Evolutionary conservation across 2,113 vertebrate genomes (phyloP).

Genomic region (Centropus unirufus): DNA sequence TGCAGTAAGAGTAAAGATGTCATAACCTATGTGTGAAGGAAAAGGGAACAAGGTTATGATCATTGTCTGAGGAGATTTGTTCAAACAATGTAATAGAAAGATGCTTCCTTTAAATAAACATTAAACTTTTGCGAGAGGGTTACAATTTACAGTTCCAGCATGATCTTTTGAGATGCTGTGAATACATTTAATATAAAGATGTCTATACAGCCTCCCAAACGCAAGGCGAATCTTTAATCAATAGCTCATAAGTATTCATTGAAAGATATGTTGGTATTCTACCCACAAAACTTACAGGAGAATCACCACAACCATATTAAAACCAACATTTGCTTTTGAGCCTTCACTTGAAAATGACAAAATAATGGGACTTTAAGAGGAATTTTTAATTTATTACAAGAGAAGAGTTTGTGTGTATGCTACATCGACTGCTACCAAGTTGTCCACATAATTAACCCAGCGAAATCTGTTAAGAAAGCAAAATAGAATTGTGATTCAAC

Average conservation of each 20-base stretch:
- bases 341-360: conserved; percentile 6
- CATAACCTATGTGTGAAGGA: not conserved
- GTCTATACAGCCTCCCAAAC: conserved; percentile 61
- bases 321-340: conserved; percentile 39
- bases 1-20: conserved; percentile 32
- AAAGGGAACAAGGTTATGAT: conserved; percentile 21
- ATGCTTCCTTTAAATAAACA: conserved; percentile 54
- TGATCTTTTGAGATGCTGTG: conserved; percentile 63
- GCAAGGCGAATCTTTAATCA: conserved; percentile 53
- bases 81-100: conserved; percentile 54
- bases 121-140: conserved; percentile 53
- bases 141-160: conserved; percentile 35
- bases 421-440: not conserved
- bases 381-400: not conserved
- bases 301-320: conserved; percentile 2
- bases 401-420: not conserved
- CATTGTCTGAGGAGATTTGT: conserved; percentile 60
- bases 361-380: not conserved
- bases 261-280: conserved; percentile 55
- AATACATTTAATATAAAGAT: conserved; percentile 69
- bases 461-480: conserved; percentile 16
- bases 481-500: not conserved
- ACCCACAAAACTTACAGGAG: not conserved
- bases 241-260: conserved; percentile 66
- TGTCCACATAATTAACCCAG: not conserved